These are phyloP conservation scores for Agapetus fuscipes DNA, from an alignment of 2,888 invertebrate genomes.

Conservation along the genomic window DNA sequence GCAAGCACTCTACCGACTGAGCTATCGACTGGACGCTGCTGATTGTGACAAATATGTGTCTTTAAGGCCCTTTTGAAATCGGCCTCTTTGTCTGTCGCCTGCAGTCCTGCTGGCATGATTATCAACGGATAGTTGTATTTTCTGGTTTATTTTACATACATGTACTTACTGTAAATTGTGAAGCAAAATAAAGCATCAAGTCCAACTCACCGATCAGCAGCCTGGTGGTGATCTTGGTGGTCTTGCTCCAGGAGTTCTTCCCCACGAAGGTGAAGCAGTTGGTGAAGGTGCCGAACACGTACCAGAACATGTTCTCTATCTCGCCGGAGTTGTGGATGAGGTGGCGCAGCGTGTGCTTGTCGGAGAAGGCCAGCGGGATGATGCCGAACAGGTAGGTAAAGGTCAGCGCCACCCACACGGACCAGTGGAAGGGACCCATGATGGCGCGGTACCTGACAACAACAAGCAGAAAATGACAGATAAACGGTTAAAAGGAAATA, in stretches of 20 bases:
- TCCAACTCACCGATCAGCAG: constrained; percentile 56
- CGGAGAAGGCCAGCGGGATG: constrained; percentile 64
- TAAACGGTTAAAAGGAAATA: no score
- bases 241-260: constrained; percentile 60
- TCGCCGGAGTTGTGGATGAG: constrained; percentile 59
- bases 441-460: constrained; percentile 64
- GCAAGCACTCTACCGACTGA: no score
- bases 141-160: no score
- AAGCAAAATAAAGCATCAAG: no score
- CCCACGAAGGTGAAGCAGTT: constrained; percentile 67
- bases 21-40: no score
- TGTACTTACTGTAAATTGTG: no score
- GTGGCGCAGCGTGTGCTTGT: constrained; percentile 56
- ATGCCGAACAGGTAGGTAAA: constrained; percentile 62
- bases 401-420: constrained; percentile 67
- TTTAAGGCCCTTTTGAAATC: no score
- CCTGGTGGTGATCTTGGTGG: constrained; percentile 58
- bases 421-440: constrained; percentile 74
- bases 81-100: no score
- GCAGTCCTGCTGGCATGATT: no score
- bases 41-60: no score
- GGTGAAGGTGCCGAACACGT: constrained; percentile 77
- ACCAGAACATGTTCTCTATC: constrained; percentile 80
- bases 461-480: neutral
- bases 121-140: no score